Evolutionary conservation across 2,113 vertebrate species (phyloP).

Genomic region (Dryoscopus gambensis): DNA sequence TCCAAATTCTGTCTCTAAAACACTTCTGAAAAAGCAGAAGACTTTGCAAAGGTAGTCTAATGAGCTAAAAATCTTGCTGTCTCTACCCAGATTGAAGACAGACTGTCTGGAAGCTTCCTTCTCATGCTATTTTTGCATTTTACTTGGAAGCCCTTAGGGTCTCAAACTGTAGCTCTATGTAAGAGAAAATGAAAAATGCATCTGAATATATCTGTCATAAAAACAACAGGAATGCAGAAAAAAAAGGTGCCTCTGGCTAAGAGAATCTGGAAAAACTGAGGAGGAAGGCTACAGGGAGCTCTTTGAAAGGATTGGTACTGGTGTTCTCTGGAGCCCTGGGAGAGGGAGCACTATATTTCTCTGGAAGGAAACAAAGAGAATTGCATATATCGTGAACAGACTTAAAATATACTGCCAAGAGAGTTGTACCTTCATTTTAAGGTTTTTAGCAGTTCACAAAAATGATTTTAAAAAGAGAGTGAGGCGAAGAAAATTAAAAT

Average conservation of each 20-base stretch:
- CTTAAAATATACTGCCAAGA: neutral
- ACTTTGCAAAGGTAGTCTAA: neutral
- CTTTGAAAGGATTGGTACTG: neutral
- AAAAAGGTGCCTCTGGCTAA: neutral
- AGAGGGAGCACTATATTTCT: neutral
- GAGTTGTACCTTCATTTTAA: neutral
- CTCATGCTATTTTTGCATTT: neutral
- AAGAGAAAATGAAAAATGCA: conserved; percentile 15
- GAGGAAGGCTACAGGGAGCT: neutral
- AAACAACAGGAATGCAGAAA: neutral
- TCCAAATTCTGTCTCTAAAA: neutral
- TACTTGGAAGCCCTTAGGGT: neutral
- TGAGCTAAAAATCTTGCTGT: neutral
- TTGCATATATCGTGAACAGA: neutral
- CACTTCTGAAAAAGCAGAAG: neutral
- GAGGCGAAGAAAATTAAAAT: neutral
- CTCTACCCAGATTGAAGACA: neutral
- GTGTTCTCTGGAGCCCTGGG: neutral
- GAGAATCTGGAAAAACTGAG: neutral
- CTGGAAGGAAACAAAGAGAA: neutral
- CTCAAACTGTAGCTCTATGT: neutral
- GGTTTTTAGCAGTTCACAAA: neutral
- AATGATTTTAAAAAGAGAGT: neutral
- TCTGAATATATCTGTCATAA: neutral
- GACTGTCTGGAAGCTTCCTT: neutral